Percentiles rank a stretch among this genome's conserved stretches.
phyloP scores from a whole-genome alignment of 2,888 invertebrate species.

The Idaea dimidiata region DNA sequence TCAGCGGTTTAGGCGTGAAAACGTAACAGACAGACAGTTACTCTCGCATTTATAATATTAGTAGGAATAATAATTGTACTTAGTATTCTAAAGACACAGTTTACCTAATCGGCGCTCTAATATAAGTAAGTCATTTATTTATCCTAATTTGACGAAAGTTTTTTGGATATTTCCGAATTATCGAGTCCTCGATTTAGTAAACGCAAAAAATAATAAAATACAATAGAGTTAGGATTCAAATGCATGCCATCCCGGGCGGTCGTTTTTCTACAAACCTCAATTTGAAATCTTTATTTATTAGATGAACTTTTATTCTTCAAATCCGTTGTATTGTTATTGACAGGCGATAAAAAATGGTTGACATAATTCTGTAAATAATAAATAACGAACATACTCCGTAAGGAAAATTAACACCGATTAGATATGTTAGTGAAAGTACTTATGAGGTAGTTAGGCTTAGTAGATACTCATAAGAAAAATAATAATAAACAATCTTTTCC shows the following conservation, averaged over 20 bases:
- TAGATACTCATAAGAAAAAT: no score
- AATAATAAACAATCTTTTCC: no score
- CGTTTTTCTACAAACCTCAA: conserved; percentile 65
- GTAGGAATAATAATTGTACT: no score
- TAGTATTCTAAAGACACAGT: no score
- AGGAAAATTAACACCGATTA: background rate
- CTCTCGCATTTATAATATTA: background rate
- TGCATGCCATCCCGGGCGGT: conserved; percentile 72
- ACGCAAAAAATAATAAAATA: conserved; percentile 79
- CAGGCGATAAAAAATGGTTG: conserved; percentile 42
- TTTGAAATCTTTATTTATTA: conserved; percentile 80
- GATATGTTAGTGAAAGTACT: no score
- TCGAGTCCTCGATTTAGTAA: conserved; percentile 62
- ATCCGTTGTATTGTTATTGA: conserved; percentile 57
- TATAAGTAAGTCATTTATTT: no score
- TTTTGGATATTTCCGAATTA: conserved; percentile 23
- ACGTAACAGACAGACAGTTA: no score
- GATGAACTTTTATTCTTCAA: conserved; percentile 66
- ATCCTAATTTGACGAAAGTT: no score
- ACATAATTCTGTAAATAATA: background rate
- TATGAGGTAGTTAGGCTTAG: no score
- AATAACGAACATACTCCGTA: background rate
- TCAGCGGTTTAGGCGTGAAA: no score
- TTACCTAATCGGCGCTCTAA: no score
- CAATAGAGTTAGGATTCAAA: conserved; percentile 73